These are phyloP conservation scores for Phyllostomus hastatus DNA, from an alignment of 2,113 vertebrate genomes.

Conservation along the genomic window DNA sequence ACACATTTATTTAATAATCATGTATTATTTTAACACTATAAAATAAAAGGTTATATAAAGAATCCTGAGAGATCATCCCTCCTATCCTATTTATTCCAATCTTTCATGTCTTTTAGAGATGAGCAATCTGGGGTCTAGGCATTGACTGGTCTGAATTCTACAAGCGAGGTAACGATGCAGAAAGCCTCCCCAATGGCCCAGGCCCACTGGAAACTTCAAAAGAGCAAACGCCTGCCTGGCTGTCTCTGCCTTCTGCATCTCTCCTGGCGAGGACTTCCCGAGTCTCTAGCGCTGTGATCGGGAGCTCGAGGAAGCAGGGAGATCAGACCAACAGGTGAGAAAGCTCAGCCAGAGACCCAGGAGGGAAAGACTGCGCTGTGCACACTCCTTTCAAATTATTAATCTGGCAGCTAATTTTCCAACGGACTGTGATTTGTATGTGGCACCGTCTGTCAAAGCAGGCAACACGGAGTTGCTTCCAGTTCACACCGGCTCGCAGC, in stretches of 20 bases:
- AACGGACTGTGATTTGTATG: slow-evolving; percentile 80
- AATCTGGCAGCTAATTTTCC: slow-evolving; percentile 81
- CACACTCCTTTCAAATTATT: slow-evolving; percentile 81
- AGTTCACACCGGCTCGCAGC: slow-evolving; percentile 74
- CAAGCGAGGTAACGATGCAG: background rate
- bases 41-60: background rate
- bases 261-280: slow-evolving; percentile 37
- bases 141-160: background rate
- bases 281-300: background rate
- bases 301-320: slow-evolving; percentile 61
- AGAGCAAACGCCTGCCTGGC: slow-evolving; percentile 49
- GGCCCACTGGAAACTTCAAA: slow-evolving; percentile 3
- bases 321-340: slow-evolving; percentile 70
- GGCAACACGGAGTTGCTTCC: slow-evolving; percentile 67
- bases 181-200: background rate
- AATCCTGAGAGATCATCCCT: background rate
- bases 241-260: background rate
- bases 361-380: slow-evolving; percentile 60
- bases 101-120: background rate
- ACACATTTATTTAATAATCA: background rate
- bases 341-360: slow-evolving; percentile 69
- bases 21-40: background rate
- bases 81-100: background rate
- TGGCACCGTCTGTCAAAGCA: slow-evolving; percentile 81
- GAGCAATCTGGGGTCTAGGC: background rate